phyloP scores from a whole-genome alignment of 2,888 invertebrate genomes.

The Temnothorax unifasciatus region DNA sequence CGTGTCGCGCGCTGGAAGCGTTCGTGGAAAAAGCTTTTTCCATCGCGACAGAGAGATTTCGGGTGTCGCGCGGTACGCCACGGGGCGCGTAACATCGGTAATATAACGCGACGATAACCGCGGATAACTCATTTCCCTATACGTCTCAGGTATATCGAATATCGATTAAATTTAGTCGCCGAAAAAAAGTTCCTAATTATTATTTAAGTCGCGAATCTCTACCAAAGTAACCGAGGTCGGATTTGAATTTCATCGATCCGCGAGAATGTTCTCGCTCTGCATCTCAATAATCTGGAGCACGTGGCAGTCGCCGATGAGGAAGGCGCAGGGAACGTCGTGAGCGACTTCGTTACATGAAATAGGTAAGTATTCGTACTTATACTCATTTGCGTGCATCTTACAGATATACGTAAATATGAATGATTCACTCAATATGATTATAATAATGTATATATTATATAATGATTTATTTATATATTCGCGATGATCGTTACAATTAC shows the following conservation, averaged over 20 bases:
- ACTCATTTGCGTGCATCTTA: not conserved
- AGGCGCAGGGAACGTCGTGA: not conserved
- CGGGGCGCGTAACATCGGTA: not conserved
- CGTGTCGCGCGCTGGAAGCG: conserved; percentile 69
- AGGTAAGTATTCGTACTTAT: not conserved
- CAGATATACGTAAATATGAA: not conserved
- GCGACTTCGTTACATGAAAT: not conserved
- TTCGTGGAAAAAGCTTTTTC: conserved; percentile 41
- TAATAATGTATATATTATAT: not conserved
- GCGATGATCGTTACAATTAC: not conserved
- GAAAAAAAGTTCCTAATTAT: not conserved
- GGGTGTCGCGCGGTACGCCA: conserved; percentile 1
- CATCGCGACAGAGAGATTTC: conserved; percentile 30
- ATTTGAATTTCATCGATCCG: not conserved
- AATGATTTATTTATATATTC: not conserved
- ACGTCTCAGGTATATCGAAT: not conserved
- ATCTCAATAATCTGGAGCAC: not conserved
- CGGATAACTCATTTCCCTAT: not conserved
- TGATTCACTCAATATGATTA: no score
- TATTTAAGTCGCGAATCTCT: not conserved
- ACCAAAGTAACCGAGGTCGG: not conserved
- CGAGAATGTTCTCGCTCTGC: conserved; percentile 18
- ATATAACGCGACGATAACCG: not conserved
- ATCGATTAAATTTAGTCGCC: not conserved
- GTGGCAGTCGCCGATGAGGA: conserved; percentile 13